phyloP scores from a whole-genome alignment of 1,140 invertebrate species.

The Holotrichia oblita region DNA sequence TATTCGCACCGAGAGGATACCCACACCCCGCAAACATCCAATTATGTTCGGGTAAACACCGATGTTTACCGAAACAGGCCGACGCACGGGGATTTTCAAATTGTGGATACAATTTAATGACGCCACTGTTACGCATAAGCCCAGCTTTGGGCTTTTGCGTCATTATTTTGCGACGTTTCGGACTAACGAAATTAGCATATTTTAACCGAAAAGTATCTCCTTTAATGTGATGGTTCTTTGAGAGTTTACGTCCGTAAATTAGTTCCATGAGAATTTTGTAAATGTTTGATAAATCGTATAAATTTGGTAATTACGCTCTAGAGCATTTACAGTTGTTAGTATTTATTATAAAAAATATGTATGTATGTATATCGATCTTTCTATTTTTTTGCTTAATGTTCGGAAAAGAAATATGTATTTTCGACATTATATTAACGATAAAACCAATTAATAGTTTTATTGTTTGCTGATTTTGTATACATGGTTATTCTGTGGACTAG shows the following conservation, averaged over 20 bases:
- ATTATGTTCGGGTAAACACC: slow-evolving; percentile 20
- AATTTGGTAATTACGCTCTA: background rate
- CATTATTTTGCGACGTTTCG: slow-evolving; percentile 16
- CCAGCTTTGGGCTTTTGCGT: slow-evolving; percentile 3
- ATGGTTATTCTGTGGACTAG: too few relatives aligned
- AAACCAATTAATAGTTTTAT: too few relatives aligned
- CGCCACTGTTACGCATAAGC: background rate
- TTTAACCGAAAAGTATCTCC: background rate
- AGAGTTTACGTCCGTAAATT: background rate
- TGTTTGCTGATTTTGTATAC: too few relatives aligned
- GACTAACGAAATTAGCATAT: slow-evolving; percentile 8
- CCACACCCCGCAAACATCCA: slow-evolving; percentile 15
- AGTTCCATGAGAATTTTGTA: background rate
- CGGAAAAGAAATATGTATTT: too few relatives aligned
- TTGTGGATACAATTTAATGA: slow-evolving; percentile 7
- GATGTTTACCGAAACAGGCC: slow-evolving; percentile 10
- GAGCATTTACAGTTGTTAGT: too few relatives aligned
- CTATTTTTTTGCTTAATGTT: too few relatives aligned
- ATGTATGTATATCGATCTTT: too few relatives aligned
- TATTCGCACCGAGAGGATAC: slow-evolving; percentile 8
- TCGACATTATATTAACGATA: too few relatives aligned
- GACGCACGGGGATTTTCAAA: slow-evolving; percentile 11
- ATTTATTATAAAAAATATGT: too few relatives aligned
- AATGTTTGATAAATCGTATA: background rate
- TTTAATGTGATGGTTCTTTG: background rate